These are phyloP conservation scores for Solea senegalensis DNA, from an alignment of 2,113 vertebrate genomes.

Conservation along the genomic window DNA sequence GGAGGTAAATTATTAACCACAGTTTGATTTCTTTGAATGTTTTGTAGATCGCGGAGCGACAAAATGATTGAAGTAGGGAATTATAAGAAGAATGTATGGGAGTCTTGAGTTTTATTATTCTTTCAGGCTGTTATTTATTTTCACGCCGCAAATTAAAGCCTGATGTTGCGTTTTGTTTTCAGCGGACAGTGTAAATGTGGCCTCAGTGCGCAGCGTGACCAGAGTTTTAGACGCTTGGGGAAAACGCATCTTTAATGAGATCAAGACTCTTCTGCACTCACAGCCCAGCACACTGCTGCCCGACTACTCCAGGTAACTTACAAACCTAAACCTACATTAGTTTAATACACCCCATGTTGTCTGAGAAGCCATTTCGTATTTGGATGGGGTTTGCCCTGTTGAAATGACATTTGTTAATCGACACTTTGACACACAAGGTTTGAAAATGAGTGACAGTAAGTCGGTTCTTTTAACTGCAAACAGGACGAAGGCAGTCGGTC, in stretches of 20 bases:
- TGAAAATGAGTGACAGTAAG: too few species aligned
- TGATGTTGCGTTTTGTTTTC: slow-evolving; percentile 44
- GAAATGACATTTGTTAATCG: too few species aligned
- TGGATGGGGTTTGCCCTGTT: too few species aligned
- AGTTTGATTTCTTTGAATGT: slow-evolving; percentile 33
- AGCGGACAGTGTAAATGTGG: slow-evolving; percentile 82
- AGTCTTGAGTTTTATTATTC: slow-evolving; percentile 9
- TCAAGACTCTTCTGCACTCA: slow-evolving; percentile 81
- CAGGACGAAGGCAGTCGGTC: too few species aligned
- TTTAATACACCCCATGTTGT: background rate
- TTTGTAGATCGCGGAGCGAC: slow-evolving; percentile 34
- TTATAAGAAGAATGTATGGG: slow-evolving; percentile 9
- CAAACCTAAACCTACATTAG: too few species aligned
- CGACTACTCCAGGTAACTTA: slow-evolving; percentile 82
- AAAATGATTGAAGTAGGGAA: slow-evolving; percentile 26
- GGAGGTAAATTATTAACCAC: slow-evolving; percentile 74
- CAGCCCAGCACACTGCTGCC: slow-evolving; percentile 80
- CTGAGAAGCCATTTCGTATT: background rate
- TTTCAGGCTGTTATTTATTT: background rate
- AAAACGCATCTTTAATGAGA: slow-evolving; percentile 83
- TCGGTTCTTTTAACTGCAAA: too few species aligned
- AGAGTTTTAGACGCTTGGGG: slow-evolving; percentile 82
- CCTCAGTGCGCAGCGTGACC: slow-evolving; percentile 81
- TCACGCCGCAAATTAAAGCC: slow-evolving; percentile 4
- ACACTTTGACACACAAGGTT: too few species aligned